Evolutionary conservation across 1,140 invertebrate species (phyloP).

Genomic region (Periplaneta americana): DNA sequence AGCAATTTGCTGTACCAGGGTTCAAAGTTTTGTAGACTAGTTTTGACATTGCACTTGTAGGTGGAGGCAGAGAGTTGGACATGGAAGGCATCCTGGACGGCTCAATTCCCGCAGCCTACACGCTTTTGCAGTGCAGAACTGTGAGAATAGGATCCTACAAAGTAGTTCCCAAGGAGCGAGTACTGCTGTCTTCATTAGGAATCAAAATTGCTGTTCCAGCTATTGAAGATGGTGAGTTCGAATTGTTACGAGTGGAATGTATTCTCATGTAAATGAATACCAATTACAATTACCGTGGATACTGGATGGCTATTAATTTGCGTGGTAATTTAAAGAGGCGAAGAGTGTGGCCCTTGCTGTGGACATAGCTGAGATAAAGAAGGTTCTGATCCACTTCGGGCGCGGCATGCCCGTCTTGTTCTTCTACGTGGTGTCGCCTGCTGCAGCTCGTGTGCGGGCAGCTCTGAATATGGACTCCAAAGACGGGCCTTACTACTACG

Average conservation of each 20-base stretch:
- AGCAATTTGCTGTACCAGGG: too few species aligned
- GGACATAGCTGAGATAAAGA: conserved; percentile 57
- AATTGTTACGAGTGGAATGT: too few species aligned
- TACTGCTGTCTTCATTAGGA: conserved; percentile 55
- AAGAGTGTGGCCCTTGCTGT: conserved; percentile 52
- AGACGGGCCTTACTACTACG: conserved; percentile 48
- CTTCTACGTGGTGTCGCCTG: conserved; percentile 61
- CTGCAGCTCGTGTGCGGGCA: conserved; percentile 59
- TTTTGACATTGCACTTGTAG: too few species aligned
- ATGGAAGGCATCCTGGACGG: conserved; percentile 30
- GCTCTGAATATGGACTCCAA: conserved; percentile 57
- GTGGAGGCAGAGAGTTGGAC: conserved; percentile 37
- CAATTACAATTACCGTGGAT: too few species aligned
- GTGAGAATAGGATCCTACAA: conserved; percentile 74
- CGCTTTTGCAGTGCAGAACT: conserved; percentile 58
- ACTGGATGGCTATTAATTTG: too few species aligned
- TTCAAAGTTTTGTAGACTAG: too few species aligned
- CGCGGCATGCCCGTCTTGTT: conserved; percentile 69
- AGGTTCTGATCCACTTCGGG: conserved; percentile 66
- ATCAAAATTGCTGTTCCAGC: conserved; percentile 61
- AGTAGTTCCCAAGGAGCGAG: conserved; percentile 58
- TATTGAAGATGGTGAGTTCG: conserved; percentile 43
- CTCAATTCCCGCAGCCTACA: conserved; percentile 32
- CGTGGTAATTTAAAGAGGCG: conserved; percentile 28
- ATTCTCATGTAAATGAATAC: too few species aligned